These are phyloP conservation scores for Montipora foliosa DNA, from an alignment of 64 coral and sea anemone genomes.

Conservation along the genomic window DNA sequence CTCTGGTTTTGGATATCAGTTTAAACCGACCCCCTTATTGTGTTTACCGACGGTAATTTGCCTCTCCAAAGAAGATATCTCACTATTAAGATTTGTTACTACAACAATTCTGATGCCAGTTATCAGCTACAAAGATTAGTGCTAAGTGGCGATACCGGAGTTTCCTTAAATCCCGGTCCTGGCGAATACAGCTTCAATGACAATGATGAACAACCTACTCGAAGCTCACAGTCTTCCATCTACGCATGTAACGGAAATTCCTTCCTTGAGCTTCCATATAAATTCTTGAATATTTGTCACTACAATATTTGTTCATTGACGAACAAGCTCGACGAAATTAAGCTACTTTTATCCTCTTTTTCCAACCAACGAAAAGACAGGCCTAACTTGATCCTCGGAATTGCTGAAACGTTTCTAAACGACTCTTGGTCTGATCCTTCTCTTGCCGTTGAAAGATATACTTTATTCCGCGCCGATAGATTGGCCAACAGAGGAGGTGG, in stretches of 20 bases:
- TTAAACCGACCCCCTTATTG: too few relatives aligned
- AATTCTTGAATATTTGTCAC: slow-evolving; percentile 12
- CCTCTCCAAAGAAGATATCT: slow-evolving; percentile 11
- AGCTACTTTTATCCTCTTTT: slow-evolving; percentile 16
- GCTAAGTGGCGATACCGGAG: slow-evolving; percentile 29
- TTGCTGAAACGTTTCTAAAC: slow-evolving; percentile 30
- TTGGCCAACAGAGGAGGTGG: too few relatives aligned
- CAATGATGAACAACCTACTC: too few relatives aligned
- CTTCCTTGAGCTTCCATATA: background rate
- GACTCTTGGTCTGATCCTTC: slow-evolving; percentile 41
- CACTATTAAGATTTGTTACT: background rate
- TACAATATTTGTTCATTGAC: slow-evolving; percentile 31
- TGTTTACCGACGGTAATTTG: background rate
- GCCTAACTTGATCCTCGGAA: slow-evolving; percentile 19
- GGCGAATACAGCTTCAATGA: background rate
- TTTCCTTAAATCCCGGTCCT: slow-evolving; percentile 28
- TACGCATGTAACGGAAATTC: too few relatives aligned
- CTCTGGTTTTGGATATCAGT: too few relatives aligned
- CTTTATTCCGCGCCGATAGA: background rate
- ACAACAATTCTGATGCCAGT: slow-evolving; percentile 16
- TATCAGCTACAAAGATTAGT: slow-evolving; percentile 29
- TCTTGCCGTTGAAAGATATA: background rate
- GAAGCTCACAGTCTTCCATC: too few relatives aligned
- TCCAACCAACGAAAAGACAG: slow-evolving; percentile 8
- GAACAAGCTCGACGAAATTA: background rate